Base-by-base conservation (phyloP, 2,797 vertebrate genomes). In the Muscicapa comitata region DNA sequence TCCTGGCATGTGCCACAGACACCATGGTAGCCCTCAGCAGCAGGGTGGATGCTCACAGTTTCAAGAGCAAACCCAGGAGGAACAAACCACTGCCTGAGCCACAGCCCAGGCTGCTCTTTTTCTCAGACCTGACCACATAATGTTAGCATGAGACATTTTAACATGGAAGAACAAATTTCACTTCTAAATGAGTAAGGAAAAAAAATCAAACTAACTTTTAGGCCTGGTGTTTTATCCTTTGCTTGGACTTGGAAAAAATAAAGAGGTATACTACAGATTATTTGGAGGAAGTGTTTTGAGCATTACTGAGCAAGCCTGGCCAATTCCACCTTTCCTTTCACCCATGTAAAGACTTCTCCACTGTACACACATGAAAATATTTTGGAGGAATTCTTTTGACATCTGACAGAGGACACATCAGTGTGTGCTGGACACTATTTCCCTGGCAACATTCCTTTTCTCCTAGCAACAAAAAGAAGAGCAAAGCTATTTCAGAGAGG, bases 381-480 rank as follows among this genome's bases (percentile, higher is more conserved):
- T 90, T 71, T 23, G 93, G 77, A 43, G 16, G 23, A 51, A 90
- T 93, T 20, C 55, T 96, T 97, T 93, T 95, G 90, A 91, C 93
- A 97, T 89, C 80, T 86, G 71, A 83, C 50, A 91, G 81, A 94
- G 83, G 45, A 97, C 57, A 96, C 43, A 81, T 24, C 82, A 55
- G 54, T 87, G 57, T 1, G 7, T 40, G 58, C 66, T 85, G 96
- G 95, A 94, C 93, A 91, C n/a, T 86, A 51, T 95, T 97, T 96
- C 95, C 97, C 88, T 96, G 75, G 96, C 96, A 98, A 97, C 96
- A 8, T 26, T 58, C 4, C 21, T 50, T 96, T 97, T 96, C 74
- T 96, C 94, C 96, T 97, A 96, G 96, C 92, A 97, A 97, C 94
- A 94, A 87, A 94, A 89, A 75, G 74, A 84, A 95, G 63, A 96